Base-by-base conservation (phyloP, 35 echinoderm and acorn worm species). In the Ophiothrix spiculata region DNA sequence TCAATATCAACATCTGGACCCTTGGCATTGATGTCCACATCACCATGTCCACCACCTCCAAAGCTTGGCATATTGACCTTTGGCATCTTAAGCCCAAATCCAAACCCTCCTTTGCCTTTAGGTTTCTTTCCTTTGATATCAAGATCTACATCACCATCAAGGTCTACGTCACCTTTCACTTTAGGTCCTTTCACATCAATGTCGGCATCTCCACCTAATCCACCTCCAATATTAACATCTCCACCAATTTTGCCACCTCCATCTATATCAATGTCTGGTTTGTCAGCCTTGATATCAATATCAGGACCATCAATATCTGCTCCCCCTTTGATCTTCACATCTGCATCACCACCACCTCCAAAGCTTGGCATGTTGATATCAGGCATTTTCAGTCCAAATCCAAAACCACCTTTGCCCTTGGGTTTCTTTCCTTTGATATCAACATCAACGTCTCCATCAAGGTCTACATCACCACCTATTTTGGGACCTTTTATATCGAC, bases 281-380 rank as follows among this genome's bases (percentile, higher is more conserved):
- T 35, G 34, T 54, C 77, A 88, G 78, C 64, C 34, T 69, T 69
- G 60, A 69, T 69, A 28, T 69, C 60, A 69, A 69, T 37, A 35
- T 32, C 81, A 33, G 49, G 35, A 10, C 42, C 84, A 77, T 80
- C 40, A 46, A 79, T 73, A 34, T 81, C 87, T 31, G 40, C 56
- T 32, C 75, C 79, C 28, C 56, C 56, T 54, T 87, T 77, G 60
- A 69, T n/a, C 3, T 69, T 28, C 33, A 87, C 38, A 4, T 87
- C 46, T 79, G n/a, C 38, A 31, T 36, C 64, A 16, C 38, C 69
- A 84, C 35, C 36, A 39, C 89, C 89, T 80, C 83, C 84, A 56
- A 86, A 91, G 16, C 46, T 79, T 33, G 73, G 60, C 54, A 96
- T 63, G 35, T 88, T 76, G 11, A 79, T 38, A 88, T 88, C 80